Conservation (phyloP, 37 sponge, comb jelly and placozoan species). For the Chondrilla cf. caribensis region DNA sequence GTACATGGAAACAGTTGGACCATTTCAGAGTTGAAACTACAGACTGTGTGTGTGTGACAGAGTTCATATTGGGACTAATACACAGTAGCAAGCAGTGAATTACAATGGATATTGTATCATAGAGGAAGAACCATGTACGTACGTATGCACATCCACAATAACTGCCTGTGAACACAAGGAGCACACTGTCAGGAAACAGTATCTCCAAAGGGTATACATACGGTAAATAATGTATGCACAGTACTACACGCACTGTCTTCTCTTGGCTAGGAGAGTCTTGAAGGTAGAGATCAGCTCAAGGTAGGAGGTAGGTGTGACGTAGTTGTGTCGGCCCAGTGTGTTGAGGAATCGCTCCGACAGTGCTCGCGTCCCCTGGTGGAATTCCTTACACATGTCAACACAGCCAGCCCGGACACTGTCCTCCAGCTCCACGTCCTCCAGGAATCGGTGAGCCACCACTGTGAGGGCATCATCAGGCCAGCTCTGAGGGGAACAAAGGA, state of each 20-base stretch:
- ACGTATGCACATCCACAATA: too few relatives aligned
- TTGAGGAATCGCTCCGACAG: conserved; percentile 70
- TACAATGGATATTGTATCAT: too few relatives aligned
- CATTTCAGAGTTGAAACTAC: too few relatives aligned
- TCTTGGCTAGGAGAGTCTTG: conserved; percentile 90
- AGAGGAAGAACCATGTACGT: too few relatives aligned
- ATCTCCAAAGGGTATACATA: too few relatives aligned
- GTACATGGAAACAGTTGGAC: too few relatives aligned
- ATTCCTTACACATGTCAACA: conserved; percentile 91
- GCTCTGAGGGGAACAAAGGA: conserved; percentile 62
- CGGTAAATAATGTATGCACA: too few relatives aligned
- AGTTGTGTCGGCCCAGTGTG: conserved; percentile 89
- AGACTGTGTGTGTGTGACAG: too few relatives aligned
- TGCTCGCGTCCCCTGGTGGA: conserved; percentile 83
- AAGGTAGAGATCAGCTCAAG: conserved; percentile 95
- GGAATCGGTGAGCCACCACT: conserved; percentile 92
- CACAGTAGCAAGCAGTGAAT: too few relatives aligned
- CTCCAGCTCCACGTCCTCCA: conserved; percentile 91
- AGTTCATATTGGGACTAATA: too few relatives aligned
- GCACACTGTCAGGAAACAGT: too few relatives aligned
- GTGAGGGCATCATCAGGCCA: conserved; percentile 98
- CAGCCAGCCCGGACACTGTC: conserved; percentile 67
- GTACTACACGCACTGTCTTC: conserved; percentile 60
- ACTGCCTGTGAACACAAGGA: too few relatives aligned
- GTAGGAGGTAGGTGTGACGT: conserved; percentile 98